Percentiles rank a stretch among this genome's conserved stretches.
These are phyloP conservation scores for Pachyuromys duprasi DNA, from an alignment of 2,797 vertebrate species.

Conservation along the genomic window DNA sequence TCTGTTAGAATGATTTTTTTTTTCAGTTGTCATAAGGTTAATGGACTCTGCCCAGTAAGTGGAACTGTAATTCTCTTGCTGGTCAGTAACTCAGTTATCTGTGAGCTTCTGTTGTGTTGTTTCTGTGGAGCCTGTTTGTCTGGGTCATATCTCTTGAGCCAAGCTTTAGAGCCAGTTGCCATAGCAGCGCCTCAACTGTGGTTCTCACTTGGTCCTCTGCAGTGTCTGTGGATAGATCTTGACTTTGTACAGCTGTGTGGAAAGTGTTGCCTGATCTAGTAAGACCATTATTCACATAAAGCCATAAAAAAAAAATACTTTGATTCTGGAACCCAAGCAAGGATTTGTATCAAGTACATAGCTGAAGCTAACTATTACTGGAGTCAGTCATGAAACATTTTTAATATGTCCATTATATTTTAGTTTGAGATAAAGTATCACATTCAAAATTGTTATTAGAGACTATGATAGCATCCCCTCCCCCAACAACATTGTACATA, in stretches of 20 bases:
- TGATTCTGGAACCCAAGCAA: not conserved
- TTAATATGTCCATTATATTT: not conserved
- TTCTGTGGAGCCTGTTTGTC: not conserved
- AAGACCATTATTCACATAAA: not conserved
- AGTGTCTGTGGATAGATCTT: not conserved
- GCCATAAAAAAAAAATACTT: not conserved
- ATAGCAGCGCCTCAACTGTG: not conserved
- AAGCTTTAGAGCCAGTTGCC: not conserved
- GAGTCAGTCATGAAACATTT: not conserved
- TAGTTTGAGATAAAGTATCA: not conserved
- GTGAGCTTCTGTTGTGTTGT: not conserved
- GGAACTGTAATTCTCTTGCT: not conserved
- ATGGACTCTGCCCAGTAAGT: not conserved
- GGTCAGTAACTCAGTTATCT: not conserved
- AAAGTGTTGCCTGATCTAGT: not conserved
- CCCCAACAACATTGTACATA: too few species aligned
- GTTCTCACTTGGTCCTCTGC: not conserved
- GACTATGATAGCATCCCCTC: not conserved
- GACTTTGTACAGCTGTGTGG: not conserved
- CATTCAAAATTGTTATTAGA: not conserved
- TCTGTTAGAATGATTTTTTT: not conserved
- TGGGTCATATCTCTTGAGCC: not conserved
- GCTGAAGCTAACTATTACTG: not conserved
- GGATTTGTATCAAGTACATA: not conserved
- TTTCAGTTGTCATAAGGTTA: not conserved